phyloP scores from a whole-genome alignment of 1,140 invertebrate genomes.

The Andricus grossulariae region DNA sequence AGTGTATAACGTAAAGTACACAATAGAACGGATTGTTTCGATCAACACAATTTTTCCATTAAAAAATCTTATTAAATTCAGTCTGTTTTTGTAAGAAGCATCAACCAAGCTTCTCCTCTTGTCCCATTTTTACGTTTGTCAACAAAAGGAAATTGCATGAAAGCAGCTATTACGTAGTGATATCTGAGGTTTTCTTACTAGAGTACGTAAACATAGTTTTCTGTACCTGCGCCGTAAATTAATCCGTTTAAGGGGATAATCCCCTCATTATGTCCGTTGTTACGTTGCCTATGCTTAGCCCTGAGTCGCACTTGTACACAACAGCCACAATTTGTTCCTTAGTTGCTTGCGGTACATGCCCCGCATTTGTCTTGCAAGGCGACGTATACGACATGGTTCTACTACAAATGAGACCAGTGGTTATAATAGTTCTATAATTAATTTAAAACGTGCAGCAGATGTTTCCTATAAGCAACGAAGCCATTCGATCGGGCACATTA shows the following conservation, averaged over 20 bases:
- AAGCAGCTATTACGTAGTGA: not conserved
- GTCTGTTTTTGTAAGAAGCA: not conserved
- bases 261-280: conserved; percentile 16
- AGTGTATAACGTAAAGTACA: conserved; percentile 10
- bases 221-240: conserved; percentile 1
- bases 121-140: conserved; percentile 7
- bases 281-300: not conserved
- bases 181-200: not conserved
- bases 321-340: not conserved
- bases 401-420: conserved; percentile 2
- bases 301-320: not conserved
- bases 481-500: not conserved
- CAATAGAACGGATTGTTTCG: conserved; percentile 22
- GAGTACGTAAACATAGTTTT: not conserved
- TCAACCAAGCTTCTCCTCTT: not conserved
- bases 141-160: not conserved
- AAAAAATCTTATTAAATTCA: conserved; percentile 12
- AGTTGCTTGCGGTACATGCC: not conserved
- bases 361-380: not conserved
- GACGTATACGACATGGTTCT: not conserved
- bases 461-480: not conserved
- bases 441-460: not conserved
- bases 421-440: conserved; percentile 1
- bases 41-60: conserved; percentile 26
- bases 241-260: conserved; percentile 24